Base-by-base conservation (phyloP, 2,113 vertebrate species). In the Carettochelys insculpta region DNA sequence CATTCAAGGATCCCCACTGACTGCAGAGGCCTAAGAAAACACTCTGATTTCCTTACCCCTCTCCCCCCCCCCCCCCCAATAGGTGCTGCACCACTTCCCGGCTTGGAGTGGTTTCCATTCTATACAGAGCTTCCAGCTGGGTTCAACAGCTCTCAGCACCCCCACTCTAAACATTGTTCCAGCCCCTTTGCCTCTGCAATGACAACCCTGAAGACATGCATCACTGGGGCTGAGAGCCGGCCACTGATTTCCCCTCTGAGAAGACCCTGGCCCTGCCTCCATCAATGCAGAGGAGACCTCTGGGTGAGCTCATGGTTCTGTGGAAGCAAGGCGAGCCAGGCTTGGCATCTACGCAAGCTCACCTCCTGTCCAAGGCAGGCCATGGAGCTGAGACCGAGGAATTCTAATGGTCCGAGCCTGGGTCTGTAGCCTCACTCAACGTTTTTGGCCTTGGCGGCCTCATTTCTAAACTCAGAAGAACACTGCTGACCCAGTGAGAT, bases 281-380 rank as follows among this genome's bases (percentile, higher is more conserved):
- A 17, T n/a, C 14, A 3, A 50, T 17, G 8, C 25, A 31, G 48
- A 34, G 27, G 47, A 31, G 27, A 31, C 12, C 76, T 22, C 43
- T 27, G n/a, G 76, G 34, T 50, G 47, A 48, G 8, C 11, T 50
- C 31, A 31, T 50, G 76, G 13, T 47, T 77, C 50, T 17, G 16
- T 31, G 22, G 38, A 27, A 12, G 71, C 41, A n/a, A 47, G 4
- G 29, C 48, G 9, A n/a, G 50, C 34, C 0, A 29, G 56, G 20
- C 48, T 0, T 1, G 0, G 16, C 0, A 16, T 0, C 3, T 5
- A 82, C 58, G 51, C 8, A 38, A 20, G 29, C 31, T 80, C 78
- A 16, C 24, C 12, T 41, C 14, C 16, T 17, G 19, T 27, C 25
- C 38, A 76, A 14, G 41, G 73, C 73, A 76, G 73, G 4, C 24